Percentiles rank a stretch among this genome's conserved stretches.
phyloP scores from a whole-genome alignment of 35 echinoderm and acorn worm species.

The Apostichopus japonicus region DNA sequence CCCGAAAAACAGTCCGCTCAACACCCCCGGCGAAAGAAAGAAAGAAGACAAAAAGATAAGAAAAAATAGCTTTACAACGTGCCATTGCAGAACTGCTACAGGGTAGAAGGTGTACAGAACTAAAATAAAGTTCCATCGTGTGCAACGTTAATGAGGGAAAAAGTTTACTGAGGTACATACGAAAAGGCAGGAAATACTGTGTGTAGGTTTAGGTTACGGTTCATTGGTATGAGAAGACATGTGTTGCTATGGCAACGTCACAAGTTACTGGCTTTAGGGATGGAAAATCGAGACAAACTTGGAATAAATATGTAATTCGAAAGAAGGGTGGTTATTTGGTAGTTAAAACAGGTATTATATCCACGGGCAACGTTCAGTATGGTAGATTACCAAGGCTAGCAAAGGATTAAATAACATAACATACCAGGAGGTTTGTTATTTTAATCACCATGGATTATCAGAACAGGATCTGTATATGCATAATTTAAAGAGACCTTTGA shows the following conservation, averaged over 20 bases:
- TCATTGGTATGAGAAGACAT: slow-evolving; percentile 5
- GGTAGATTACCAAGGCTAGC: slow-evolving; percentile 11
- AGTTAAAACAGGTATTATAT: slow-evolving; percentile 28
- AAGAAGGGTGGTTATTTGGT: slow-evolving; percentile 15
- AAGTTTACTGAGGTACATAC: slow-evolving; percentile 17
- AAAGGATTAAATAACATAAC: slow-evolving; percentile 30
- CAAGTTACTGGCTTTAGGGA: not conserved
- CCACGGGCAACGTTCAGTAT: not conserved
- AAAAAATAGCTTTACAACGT: not conserved
- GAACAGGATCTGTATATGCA: slow-evolving; percentile 2
- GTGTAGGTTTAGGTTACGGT: slow-evolving; percentile 9
- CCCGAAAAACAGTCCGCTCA: slow-evolving; percentile 5
- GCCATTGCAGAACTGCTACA: slow-evolving; percentile 32
- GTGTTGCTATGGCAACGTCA: slow-evolving; percentile 25
- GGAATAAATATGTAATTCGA: slow-evolving; percentile 11
- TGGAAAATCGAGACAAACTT: slow-evolving; percentile 20
- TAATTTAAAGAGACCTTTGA: slow-evolving; percentile 32
- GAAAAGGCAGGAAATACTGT: not conserved
- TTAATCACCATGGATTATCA: not conserved
- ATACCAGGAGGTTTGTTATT: slow-evolving; percentile 28
- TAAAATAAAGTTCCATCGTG: slow-evolving; percentile 30
- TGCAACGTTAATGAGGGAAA: not conserved
- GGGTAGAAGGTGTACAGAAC: slow-evolving; percentile 33
- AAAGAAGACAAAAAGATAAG: too few species aligned
- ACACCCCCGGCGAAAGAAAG: not conserved